These are phyloP conservation scores for Cerastoderma edule DNA, from an alignment of 2,888 invertebrate genomes.

Conservation along the genomic window DNA sequence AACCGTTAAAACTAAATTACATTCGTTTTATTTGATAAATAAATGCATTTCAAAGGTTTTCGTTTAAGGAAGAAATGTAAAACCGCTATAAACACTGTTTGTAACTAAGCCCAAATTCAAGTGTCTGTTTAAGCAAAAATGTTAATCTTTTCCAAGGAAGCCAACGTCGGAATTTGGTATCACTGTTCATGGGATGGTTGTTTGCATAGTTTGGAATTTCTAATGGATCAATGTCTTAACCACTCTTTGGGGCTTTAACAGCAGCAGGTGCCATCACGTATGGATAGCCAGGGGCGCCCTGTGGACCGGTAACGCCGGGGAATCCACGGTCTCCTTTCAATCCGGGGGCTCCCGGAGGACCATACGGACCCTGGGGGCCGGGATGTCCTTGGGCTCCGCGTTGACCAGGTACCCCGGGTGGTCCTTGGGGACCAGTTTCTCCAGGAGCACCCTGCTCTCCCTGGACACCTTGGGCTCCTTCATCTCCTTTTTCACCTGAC, in stretches of 20 bases:
- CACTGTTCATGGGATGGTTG: too few relatives aligned
- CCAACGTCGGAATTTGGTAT: too few relatives aligned
- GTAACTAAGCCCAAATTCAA: too few relatives aligned
- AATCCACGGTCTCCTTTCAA: conserved; percentile 64
- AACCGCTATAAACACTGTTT: too few relatives aligned
- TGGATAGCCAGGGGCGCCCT: conserved; percentile 57
- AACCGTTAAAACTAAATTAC: too few relatives aligned
- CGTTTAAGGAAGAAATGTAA: too few relatives aligned
- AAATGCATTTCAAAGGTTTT: too few relatives aligned
- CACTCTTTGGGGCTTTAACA: conserved; percentile 33
- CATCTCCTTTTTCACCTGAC: conserved; percentile 86
- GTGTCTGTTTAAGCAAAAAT: too few relatives aligned
- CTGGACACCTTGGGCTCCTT: conserved; percentile 58
- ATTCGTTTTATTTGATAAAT: too few relatives aligned
- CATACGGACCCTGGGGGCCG: conserved; percentile 56
- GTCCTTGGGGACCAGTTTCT: conserved; percentile 65
- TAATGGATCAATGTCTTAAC: conserved; percentile 27
- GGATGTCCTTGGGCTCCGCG: conserved; percentile 64
- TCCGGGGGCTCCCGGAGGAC: conserved; percentile 61
- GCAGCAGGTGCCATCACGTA: conserved; percentile 50
- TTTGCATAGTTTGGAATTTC: too few relatives aligned
- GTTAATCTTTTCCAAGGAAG: too few relatives aligned
- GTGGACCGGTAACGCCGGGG: conserved; percentile 49
- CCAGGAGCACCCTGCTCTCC: conserved; percentile 84
- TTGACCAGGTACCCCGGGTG: conserved; percentile 84